A percentile compares a stretch with the other conserved stretches of the same genome.
phyloP scores from a whole-genome alignment of 2,113 vertebrate genomes.

The Microtus richardsoni region DNA sequence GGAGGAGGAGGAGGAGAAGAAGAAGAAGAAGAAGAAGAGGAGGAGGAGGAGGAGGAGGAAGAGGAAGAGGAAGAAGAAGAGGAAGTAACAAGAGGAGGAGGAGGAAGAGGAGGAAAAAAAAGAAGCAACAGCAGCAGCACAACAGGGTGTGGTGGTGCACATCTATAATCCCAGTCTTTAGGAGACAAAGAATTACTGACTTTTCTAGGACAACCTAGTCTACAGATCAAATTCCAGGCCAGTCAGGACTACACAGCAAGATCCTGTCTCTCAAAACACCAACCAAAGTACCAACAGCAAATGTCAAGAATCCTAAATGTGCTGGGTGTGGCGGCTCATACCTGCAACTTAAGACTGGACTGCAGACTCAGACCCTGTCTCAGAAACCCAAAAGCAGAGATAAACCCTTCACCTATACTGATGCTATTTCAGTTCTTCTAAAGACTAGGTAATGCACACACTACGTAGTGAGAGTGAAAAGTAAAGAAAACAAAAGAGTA shows the following conservation, averaged over 20 bases:
- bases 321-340: background rate
- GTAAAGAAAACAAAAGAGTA: slow-evolving; percentile 29
- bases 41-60: too few species aligned
- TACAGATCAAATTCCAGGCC: background rate
- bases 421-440: background rate
- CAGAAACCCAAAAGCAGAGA: background rate
- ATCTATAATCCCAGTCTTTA: background rate
- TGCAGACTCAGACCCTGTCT: background rate
- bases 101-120: too few species aligned
- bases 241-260: background rate
- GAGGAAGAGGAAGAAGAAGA: too few species aligned
- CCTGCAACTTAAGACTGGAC: background rate
- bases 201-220: background rate
- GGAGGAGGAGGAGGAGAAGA: rapidly evolving
- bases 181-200: background rate
- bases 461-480: slow-evolving; percentile 35
- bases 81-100: too few species aligned
- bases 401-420: background rate
- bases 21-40: rapidly evolving
- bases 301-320: background rate
- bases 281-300: background rate
- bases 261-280: background rate
- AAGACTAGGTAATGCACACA: background rate
- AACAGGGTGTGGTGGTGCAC: background rate
- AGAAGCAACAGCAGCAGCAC: too few species aligned